Evolutionary conservation across 1,140 invertebrate species (phyloP), one percentile per base, ranked within the genome.

Genomic region (Rhagoletis zephyria): DNA sequence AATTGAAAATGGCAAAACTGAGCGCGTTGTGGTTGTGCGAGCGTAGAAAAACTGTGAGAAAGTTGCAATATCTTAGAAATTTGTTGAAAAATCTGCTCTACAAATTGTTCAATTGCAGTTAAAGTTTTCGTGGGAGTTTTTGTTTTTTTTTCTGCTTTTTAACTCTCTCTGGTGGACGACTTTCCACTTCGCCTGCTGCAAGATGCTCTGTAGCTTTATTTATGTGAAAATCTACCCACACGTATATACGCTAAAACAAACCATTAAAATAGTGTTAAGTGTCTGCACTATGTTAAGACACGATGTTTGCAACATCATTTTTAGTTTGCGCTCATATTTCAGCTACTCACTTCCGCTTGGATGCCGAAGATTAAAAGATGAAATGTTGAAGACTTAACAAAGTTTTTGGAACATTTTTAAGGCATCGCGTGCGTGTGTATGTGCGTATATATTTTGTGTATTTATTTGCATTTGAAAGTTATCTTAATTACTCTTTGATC

Each of bases 401-500:
- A n/a, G 4, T 4, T 63, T 12, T 63, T 74, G 42, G 40, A 12
- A 48, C 30, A 0, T 74, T 45, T 74, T 74, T 42, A 40, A 67
- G 42, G 65, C 42, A 40, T 67, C 3, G 9, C 30, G 30, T 30
- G 30, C 30, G 30, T 30, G 30, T 30, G 30, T 30, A 30, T 30
- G 30, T 30, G 30, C 30, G 1, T 30, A 30, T 30, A 30, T 0
- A 30, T 30, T 30, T 30, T 30, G 30, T 30, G 1, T 30, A 67
- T 19, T 10, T 40, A 40, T 9, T 42, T 40, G 12, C 42, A 67
- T 67, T 67, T 67, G 65, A 40, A 67, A 40, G 30, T 74, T 45
- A 74, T 45, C 42, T 74, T 74, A 74, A 74, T 74, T 74, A 42
- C 12, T 14, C 67, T 74, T 48, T 74, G 67, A 74, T 74, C 67